Evolutionary conservation across 2,797 vertebrate species (phyloP).

Genomic region (Vireo griseus): DNA sequence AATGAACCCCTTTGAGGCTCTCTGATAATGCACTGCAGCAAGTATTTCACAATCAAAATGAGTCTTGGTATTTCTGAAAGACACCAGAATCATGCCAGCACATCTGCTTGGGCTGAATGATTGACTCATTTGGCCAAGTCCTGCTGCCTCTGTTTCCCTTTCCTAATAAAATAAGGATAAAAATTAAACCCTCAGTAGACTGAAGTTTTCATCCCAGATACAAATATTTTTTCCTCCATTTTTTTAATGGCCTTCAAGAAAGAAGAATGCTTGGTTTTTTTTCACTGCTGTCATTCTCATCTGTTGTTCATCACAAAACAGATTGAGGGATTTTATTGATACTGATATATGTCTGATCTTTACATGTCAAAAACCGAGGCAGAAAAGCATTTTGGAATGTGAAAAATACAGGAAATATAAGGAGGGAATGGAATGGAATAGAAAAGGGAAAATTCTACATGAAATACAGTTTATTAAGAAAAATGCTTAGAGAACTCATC

Average conservation of each 20-base stretch:
- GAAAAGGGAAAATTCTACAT: neutral
- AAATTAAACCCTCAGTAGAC: conserved; percentile 31
- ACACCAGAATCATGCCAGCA: conserved; percentile 5
- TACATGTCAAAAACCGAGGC: neutral
- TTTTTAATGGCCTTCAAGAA: neutral
- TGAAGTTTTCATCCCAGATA: neutral
- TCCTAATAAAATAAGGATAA: conserved; percentile 49
- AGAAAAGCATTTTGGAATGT: neutral
- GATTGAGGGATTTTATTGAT: neutral
- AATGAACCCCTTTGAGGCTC: neutral
- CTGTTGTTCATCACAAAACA: conserved; percentile 38
- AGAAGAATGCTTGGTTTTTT: neutral
- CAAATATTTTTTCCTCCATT: neutral
- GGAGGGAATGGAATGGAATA: neutral
- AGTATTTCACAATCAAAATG: conserved; percentile 32
- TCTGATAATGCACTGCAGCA: conserved; percentile 10
- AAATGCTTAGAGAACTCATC: neutral
- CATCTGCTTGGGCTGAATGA: conserved; percentile 24
- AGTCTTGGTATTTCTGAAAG: conserved; percentile 20
- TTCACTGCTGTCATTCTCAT: conserved; percentile 6
- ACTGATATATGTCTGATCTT: neutral
- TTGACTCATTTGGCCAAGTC: conserved; percentile 5
- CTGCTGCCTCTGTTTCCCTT: conserved; percentile 34
- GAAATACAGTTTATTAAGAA: neutral
- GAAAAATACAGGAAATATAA: neutral